Evolutionary conservation across 2,113 vertebrate genomes (phyloP).

Genomic region (Eublepharis macularius): DNA sequence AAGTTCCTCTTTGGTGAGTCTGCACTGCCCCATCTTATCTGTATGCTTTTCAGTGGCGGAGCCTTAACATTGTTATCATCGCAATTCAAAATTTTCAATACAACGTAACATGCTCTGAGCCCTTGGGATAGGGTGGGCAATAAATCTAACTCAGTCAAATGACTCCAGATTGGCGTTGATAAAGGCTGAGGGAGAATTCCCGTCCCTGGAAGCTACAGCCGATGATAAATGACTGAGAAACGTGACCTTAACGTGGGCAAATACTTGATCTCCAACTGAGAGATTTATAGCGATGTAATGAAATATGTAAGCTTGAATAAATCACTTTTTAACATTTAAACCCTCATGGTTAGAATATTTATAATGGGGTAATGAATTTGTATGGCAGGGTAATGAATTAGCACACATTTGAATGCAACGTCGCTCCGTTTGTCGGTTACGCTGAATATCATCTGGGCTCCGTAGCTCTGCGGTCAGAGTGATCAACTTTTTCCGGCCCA

Average conservation of each 20-base stretch:
- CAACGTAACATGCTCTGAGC: neutral
- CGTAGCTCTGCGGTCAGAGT: neutral
- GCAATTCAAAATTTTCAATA: neutral
- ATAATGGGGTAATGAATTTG: neutral
- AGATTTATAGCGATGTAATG: constrained; percentile 28
- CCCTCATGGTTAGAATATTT: constrained; percentile 19
- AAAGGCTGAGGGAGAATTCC: neutral
- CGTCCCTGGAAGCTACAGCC: neutral
- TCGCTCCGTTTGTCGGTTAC: too few relatives aligned
- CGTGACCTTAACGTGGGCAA: constrained; percentile 7
- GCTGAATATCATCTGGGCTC: neutral
- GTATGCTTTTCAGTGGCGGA: neutral
- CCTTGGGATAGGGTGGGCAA: neutral
- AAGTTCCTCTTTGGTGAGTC: neutral
- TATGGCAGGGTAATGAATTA: neutral
- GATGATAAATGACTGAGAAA: neutral
- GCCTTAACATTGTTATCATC: neutral
- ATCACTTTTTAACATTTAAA: constrained; percentile 33
- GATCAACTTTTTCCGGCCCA: neutral
- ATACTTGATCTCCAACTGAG: neutral
- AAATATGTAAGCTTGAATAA: constrained; percentile 25
- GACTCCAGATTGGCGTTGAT: neutral
- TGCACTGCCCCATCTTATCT: neutral
- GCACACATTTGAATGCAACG: neutral
- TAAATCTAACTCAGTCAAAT: neutral